A percentile compares a stretch with the other conserved stretches of the same genome.
Evolutionary conservation across 1,140 invertebrate genomes (phyloP).

Genomic region (Drosophila serrata): DNA sequence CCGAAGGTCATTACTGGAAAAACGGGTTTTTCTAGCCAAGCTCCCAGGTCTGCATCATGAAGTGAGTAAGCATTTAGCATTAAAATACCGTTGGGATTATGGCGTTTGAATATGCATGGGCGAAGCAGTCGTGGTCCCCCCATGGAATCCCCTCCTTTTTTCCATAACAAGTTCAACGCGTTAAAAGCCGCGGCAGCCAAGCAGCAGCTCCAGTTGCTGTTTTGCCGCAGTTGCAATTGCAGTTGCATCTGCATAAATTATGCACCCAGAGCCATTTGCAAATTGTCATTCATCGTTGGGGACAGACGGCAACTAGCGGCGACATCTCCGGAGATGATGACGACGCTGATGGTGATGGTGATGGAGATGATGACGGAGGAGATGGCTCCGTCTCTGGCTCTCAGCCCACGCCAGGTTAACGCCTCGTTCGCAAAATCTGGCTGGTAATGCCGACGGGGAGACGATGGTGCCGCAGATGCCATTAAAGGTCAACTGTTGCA

Average conservation of each 20-base stretch:
- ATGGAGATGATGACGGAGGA: slow-evolving; percentile 15
- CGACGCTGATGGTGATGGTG: slow-evolving; percentile 26
- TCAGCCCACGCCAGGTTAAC: slow-evolving; percentile 57
- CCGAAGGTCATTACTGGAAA: slow-evolving; percentile 83
- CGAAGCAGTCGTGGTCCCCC: slow-evolving; percentile 33
- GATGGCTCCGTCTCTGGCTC: slow-evolving; percentile 26
- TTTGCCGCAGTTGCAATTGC: slow-evolving; percentile 47
- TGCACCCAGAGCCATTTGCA: slow-evolving; percentile 75
- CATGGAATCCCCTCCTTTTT: background rate
- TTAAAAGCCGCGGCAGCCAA: slow-evolving; percentile 56
- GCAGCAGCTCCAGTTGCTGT: slow-evolving; percentile 33
- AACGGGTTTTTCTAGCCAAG: slow-evolving; percentile 65
- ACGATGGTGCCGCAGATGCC: slow-evolving; percentile 24
- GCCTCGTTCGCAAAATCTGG: slow-evolving; percentile 31
- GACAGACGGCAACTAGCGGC: slow-evolving; percentile 29
- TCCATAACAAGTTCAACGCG: slow-evolving; percentile 61
- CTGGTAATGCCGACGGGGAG: slow-evolving; percentile 14
- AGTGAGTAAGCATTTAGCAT: slow-evolving; percentile 82
- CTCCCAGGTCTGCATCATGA: slow-evolving; percentile 42
- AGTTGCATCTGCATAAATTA: slow-evolving; percentile 76
- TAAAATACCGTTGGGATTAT: slow-evolving; percentile 83
- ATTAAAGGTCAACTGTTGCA: slow-evolving; percentile 59
- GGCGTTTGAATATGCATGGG: slow-evolving; percentile 78
- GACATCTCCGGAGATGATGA: slow-evolving; percentile 37
- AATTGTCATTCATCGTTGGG: slow-evolving; percentile 71